These are phyloP conservation scores for Pelmatolapia mariae DNA, from an alignment of 2,113 vertebrate genomes.

Conservation along the genomic window DNA sequence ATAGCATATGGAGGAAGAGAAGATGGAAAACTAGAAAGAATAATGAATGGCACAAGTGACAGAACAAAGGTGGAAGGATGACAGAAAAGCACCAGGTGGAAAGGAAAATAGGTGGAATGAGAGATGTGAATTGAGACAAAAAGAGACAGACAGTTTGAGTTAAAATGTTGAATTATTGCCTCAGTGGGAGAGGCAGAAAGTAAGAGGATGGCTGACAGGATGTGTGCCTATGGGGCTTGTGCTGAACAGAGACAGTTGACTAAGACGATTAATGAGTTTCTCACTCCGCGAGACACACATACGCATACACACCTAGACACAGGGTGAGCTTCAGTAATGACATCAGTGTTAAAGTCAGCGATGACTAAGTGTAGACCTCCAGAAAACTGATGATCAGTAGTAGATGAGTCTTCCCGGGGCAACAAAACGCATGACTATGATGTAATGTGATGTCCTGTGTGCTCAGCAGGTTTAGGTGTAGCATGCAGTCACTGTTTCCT, in stretches of 20 bases:
- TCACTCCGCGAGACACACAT: neutral
- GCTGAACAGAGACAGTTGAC: neutral
- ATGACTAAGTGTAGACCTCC: slow-evolving; percentile 40
- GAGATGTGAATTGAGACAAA: neutral
- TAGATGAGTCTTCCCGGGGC: slow-evolving; percentile 2
- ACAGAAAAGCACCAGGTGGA: slow-evolving; percentile 18
- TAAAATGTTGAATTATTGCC: slow-evolving; percentile 44
- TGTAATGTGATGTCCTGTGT: neutral
- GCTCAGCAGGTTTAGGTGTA: slow-evolving; percentile 14
- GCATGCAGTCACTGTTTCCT: neutral
- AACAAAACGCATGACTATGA: neutral
- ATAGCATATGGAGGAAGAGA: neutral
- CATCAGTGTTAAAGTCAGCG: slow-evolving; percentile 54
- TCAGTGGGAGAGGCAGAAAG: slow-evolving; percentile 5
- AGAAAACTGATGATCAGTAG: slow-evolving; percentile 24
- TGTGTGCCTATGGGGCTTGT: neutral
- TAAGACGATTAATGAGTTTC: slow-evolving; percentile 31
- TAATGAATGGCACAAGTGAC: neutral
- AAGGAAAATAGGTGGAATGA: neutral
- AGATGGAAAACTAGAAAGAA: neutral
- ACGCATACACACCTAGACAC: neutral
- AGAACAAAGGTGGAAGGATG: neutral
- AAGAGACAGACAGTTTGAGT: slow-evolving; percentile 4
- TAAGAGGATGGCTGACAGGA: neutral
- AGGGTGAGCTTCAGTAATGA: slow-evolving; percentile 43